phyloP scores from a whole-genome alignment of 2,797 vertebrate genomes.

The Lagorchestes hirsutus region DNA sequence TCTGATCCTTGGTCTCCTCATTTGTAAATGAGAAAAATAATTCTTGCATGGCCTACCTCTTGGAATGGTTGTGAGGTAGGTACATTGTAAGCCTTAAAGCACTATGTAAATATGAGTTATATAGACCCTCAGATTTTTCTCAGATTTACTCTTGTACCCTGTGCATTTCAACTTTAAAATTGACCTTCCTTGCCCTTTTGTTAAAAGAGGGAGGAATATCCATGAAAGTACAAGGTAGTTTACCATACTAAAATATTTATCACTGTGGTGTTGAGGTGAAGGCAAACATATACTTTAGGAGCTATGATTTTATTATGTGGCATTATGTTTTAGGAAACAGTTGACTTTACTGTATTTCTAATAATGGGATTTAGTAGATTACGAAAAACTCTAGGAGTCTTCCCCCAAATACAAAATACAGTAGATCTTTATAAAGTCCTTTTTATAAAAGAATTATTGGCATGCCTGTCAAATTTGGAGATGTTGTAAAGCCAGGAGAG shows the following conservation, averaged over 20 bases:
- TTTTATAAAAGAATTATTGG: not conserved
- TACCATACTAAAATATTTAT: not conserved
- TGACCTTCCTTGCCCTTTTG: not conserved
- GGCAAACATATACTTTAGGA: not conserved
- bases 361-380: not conserved
- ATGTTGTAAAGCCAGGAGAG: no score
- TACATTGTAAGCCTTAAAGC: not conserved
- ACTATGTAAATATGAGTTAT: not conserved
- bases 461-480: no score
- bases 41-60: not conserved
- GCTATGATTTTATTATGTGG: not conserved
- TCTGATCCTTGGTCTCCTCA: not conserved
- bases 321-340: slow-evolving; percentile 8
- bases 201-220: not conserved
- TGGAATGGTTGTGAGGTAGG: not conserved
- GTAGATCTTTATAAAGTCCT: not conserved
- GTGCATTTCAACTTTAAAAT: not conserved
- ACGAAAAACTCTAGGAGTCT: not conserved
- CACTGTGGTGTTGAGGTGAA: not conserved
- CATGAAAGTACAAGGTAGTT: not conserved
- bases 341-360: not conserved
- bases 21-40: not conserved
- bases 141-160: not conserved
- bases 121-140: not conserved
- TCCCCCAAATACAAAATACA: not conserved